These are phyloP conservation scores for Dryomyza anilis DNA, from an alignment of 2,888 invertebrate species.

Conservation along the genomic window DNA sequence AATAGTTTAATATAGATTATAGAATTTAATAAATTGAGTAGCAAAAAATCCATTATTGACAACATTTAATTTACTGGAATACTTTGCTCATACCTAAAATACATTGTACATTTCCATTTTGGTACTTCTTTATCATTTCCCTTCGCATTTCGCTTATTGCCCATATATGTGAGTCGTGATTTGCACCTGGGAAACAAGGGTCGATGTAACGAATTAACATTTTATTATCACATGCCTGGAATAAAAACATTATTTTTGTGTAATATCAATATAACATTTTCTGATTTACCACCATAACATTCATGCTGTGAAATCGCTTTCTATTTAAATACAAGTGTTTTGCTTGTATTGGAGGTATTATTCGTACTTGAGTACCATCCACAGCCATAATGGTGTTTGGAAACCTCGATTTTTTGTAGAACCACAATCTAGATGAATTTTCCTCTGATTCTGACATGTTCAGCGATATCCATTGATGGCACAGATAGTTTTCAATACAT, in stretches of 20 bases:
- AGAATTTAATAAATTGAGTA: neutral
- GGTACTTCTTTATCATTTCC: neutral
- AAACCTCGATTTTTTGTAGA: neutral
- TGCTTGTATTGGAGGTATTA: neutral
- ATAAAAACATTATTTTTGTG: neutral
- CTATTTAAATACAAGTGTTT: neutral
- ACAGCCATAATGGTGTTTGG: neutral
- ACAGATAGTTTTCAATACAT: neutral
- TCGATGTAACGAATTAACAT: neutral
- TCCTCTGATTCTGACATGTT: neutral
- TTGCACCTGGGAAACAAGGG: neutral
- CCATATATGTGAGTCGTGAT: neutral
- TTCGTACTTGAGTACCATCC: neutral
- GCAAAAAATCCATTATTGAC: neutral
- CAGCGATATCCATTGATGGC: neutral
- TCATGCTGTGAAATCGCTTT: neutral
- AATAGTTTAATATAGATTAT: too few relatives aligned
- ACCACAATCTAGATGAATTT: neutral
- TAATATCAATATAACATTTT: neutral
- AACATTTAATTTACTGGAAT: neutral
- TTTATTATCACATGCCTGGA: neutral
- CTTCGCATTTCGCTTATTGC: neutral
- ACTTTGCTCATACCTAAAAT: neutral
- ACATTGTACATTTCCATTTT: neutral
- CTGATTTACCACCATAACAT: neutral